Evolutionary conservation across 2,888 invertebrate genomes (phyloP).

Genomic region (Trilocha varians): DNA sequence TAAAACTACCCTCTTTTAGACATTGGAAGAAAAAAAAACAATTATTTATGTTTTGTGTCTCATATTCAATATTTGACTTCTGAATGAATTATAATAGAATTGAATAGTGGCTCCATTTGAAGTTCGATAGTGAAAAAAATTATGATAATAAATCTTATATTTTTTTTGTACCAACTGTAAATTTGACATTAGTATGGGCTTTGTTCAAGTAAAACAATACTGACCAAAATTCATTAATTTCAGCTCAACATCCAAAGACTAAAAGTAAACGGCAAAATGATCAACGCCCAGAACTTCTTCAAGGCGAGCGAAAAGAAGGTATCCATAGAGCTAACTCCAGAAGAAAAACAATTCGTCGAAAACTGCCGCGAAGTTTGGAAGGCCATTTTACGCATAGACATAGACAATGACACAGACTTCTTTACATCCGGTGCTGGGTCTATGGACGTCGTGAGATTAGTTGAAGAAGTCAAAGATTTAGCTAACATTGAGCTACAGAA

Average conservation of each 20-base stretch:
- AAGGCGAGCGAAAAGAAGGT: slow-evolving; percentile 73
- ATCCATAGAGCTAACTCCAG: slow-evolving; percentile 77
- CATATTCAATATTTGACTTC: no score
- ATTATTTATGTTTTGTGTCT: no score
- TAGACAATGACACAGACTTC: slow-evolving; percentile 89
- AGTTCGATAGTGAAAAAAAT: no score
- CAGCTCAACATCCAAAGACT: slow-evolving; percentile 85
- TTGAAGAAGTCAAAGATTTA: slow-evolving; percentile 92
- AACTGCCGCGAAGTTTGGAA: slow-evolving; percentile 83
- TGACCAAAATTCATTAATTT: slow-evolving; percentile 12
- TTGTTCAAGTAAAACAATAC: background rate
- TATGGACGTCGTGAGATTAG: slow-evolving; percentile 95
- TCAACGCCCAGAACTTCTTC: slow-evolving; percentile 85
- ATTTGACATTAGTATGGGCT: no score
- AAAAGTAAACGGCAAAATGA: slow-evolving; percentile 86
- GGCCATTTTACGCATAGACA: slow-evolving; percentile 83
- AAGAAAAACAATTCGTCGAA: slow-evolving; percentile 81
- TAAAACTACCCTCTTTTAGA: no score
- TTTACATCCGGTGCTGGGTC: slow-evolving; percentile 97
- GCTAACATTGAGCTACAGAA: slow-evolving; percentile 85
- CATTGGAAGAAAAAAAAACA: no score
- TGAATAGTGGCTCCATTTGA: no score
- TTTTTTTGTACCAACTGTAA: no score
- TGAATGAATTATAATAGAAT: no score
- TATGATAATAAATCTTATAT: no score